These are phyloP conservation scores for Chlorops oryzae DNA, from an alignment of 1,140 invertebrate species.

Conservation along the genomic window DNA sequence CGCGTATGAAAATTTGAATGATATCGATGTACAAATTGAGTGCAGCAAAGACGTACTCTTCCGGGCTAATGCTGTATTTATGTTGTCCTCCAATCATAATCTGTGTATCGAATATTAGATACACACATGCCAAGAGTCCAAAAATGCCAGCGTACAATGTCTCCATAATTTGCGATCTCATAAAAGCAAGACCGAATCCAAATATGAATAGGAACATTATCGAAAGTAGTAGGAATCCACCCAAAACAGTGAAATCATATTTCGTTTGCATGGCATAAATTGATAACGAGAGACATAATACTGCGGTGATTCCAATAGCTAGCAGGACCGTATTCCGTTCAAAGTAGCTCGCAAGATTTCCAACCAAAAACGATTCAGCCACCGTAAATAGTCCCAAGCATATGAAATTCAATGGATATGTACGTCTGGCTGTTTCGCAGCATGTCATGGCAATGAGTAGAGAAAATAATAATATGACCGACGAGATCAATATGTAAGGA, in stretches of 20 bases:
- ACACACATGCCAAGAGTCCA: slow-evolving; percentile 63
- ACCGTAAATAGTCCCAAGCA: slow-evolving; percentile 79
- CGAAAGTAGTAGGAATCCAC: slow-evolving; percentile 67
- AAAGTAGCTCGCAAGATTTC: slow-evolving; percentile 58
- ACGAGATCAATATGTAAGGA: slow-evolving; percentile 54
- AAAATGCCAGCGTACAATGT: slow-evolving; percentile 72
- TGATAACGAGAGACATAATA: slow-evolving; percentile 72
- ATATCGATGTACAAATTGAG: slow-evolving; percentile 78
- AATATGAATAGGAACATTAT: slow-evolving; percentile 71
- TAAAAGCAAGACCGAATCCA: slow-evolving; percentile 67
- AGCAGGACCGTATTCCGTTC: slow-evolving; percentile 56
- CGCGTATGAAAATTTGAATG: slow-evolving; percentile 74
- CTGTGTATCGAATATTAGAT: slow-evolving; percentile 80
- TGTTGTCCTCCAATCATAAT: slow-evolving; percentile 83
- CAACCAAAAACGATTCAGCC: slow-evolving; percentile 72
- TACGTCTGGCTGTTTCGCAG: slow-evolving; percentile 73
- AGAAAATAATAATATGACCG: slow-evolving; percentile 65
- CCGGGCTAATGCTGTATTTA: slow-evolving; percentile 78
- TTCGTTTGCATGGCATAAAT: slow-evolving; percentile 89
- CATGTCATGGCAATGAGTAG: slow-evolving; percentile 79
- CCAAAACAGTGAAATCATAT: slow-evolving; percentile 77
- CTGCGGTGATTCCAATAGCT: slow-evolving; percentile 70
- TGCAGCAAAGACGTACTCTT: slow-evolving; percentile 89
- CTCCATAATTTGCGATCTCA: slow-evolving; percentile 53
- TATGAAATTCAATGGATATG: slow-evolving; percentile 82